Percentiles rank a stretch among this genome's conserved stretches.
phyloP scores from a whole-genome alignment of 1,140 invertebrate species.

The Aphaenogaster rudis region DNA sequence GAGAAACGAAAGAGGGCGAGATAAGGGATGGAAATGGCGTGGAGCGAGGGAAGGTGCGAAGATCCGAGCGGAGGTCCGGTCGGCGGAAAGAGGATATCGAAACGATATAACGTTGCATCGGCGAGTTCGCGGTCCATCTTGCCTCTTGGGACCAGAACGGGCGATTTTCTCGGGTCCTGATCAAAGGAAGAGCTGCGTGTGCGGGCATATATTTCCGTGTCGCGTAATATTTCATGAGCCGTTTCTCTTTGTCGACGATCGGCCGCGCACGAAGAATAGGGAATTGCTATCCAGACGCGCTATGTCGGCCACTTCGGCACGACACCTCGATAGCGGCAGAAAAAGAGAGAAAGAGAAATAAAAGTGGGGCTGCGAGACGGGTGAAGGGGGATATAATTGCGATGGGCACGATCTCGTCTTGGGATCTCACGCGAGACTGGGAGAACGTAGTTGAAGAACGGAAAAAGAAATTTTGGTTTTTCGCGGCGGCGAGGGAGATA shows the following conservation, averaged over 20 bases:
- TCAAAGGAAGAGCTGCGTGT: conserved; percentile 77
- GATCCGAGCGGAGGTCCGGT: conserved; percentile 36
- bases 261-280: conserved; percentile 74
- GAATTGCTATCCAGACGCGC: conserved; percentile 54
- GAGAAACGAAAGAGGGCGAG: conserved; percentile 60
- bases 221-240: conserved; percentile 81
- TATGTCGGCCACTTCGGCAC: conserved; percentile 28
- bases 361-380: conserved; percentile 42
- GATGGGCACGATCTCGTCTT: conserved; percentile 77
- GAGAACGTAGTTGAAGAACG: conserved; percentile 49
- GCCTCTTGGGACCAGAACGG: conserved; percentile 75
- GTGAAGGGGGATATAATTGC: conserved; percentile 76
- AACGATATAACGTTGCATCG: conserved; percentile 74
- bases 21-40: conserved; percentile 63
- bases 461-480: conserved; percentile 68
- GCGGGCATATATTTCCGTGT: conserved; percentile 72
- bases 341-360: conserved; percentile 19
- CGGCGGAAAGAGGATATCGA: conserved; percentile 67
- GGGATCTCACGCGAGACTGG: conserved; percentile 74
- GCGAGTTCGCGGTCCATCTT: conserved; percentile 63
- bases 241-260: conserved; percentile 78
- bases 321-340: conserved; percentile 58
- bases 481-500: conserved; percentile 39
- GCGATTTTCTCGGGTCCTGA: conserved; percentile 79
- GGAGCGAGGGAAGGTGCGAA: conserved; percentile 26